Evolutionary conservation across 2,888 invertebrate genomes (phyloP).

Genomic region (Atherix ibis): DNA sequence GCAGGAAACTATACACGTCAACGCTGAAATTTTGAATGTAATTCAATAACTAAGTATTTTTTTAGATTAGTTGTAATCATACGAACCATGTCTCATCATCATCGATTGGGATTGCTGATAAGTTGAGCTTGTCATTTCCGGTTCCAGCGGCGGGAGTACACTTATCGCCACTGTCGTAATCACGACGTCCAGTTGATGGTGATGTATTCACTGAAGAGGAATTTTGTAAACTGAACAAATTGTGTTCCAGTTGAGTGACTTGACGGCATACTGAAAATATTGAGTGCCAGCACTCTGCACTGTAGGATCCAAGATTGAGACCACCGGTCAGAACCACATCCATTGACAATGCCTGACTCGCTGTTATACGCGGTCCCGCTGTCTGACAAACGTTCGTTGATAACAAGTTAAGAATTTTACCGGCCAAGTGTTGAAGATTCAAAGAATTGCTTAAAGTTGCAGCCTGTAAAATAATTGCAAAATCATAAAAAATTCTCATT

Average conservation of each 20-base stretch:
- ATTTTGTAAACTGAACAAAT: slow-evolving; percentile 66
- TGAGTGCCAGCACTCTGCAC: slow-evolving; percentile 90
- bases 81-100: slow-evolving; percentile 75
- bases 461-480: slow-evolving; percentile 37
- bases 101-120: slow-evolving; percentile 44
- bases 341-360: slow-evolving; percentile 81
- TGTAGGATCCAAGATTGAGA: slow-evolving; percentile 80
- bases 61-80: too few species aligned
- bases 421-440: slow-evolving; percentile 78
- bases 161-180: slow-evolving; percentile 29
- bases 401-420: slow-evolving; percentile 71
- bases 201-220: slow-evolving; percentile 24
- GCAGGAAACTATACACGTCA: slow-evolving; percentile 70
- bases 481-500: neutral
- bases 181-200: slow-evolving; percentile 25
- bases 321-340: slow-evolving; percentile 80
- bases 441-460: slow-evolving; percentile 78
- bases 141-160: slow-evolving; percentile 32
- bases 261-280: slow-evolving; percentile 89
- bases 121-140: slow-evolving; percentile 42
- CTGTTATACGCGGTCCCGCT: slow-evolving; percentile 59
- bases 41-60: too few species aligned
- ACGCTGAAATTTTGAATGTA: slow-evolving; percentile 52
- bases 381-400: slow-evolving; percentile 80
- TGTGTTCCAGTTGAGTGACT: slow-evolving; percentile 81